These are phyloP conservation scores for Danio tinwini DNA, from an alignment of 2,797 vertebrate genomes.

Conservation along the genomic window DNA sequence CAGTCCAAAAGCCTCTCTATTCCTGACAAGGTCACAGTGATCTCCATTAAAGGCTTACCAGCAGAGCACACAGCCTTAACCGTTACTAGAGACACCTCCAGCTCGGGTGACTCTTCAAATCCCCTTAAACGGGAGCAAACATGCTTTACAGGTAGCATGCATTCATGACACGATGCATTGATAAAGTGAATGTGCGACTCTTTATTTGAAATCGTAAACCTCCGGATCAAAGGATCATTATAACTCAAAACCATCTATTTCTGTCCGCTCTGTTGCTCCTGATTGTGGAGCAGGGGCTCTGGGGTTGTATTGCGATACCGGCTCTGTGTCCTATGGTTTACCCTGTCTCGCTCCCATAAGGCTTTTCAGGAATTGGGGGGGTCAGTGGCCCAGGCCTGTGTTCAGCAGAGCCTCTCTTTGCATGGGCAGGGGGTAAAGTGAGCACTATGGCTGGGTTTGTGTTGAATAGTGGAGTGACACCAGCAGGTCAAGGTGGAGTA, in stretches of 20 bases:
- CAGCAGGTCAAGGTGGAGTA: conserved; percentile 63
- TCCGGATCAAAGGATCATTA: conserved; percentile 24
- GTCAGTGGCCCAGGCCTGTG: conserved; percentile 10
- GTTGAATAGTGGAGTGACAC: conserved; percentile 67
- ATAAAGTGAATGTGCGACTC: conserved; percentile 5
- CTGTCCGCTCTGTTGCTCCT: conserved; percentile 14
- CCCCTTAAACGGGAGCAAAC: conserved; percentile 16
- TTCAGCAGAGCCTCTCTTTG: conserved; percentile 39
- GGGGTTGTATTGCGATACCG: conserved; percentile 32
- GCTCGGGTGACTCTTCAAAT: conserved; percentile 57
- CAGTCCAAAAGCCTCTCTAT: conserved; percentile 55
- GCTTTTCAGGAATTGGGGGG: conserved; percentile 11
- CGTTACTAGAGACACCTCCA: conserved; percentile 54
- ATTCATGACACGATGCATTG: conserved; percentile 15
- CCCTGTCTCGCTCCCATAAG: conserved; percentile 32
- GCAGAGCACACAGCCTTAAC: conserved; percentile 53
- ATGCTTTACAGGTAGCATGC: background rate
- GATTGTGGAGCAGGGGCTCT: conserved; percentile 19
- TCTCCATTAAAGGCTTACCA: conserved; percentile 65
- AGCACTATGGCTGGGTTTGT: conserved; percentile 71
- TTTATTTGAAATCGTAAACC: conserved; percentile 40
- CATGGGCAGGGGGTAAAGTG: conserved; percentile 64
- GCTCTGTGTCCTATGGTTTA: conserved; percentile 3
- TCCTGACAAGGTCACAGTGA: conserved; percentile 62
- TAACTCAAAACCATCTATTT: conserved; percentile 15